Evolutionary conservation across 2,113 vertebrate genomes (phyloP), one percentile per base, ranked within the genome.

Genomic region (Physeter macrocephalus): DNA sequence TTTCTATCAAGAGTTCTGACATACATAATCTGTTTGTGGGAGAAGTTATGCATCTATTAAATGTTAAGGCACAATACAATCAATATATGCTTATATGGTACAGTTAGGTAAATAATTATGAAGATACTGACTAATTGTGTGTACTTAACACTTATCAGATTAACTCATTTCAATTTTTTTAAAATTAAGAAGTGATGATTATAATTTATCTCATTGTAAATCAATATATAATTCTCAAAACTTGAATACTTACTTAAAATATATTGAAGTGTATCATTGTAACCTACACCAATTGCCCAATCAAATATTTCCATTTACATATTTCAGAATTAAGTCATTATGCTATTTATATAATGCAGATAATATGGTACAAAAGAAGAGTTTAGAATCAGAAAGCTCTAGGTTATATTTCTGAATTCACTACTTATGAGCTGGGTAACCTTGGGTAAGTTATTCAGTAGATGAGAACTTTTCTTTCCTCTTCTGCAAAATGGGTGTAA

Each of bases 161-260:
- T 69, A 89, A 61, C 27, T 92, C 34, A 61, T 39, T 96, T 23
- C 8, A 92, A 15, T 52, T 71, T 94, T 95, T 88, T 62, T 57
- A 4, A 62, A 90, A 90, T 88, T 95, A 83, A 81, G 52, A 90
- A 91, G 59, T 82, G 62, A 82, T 62, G 8, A 67, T 86, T 94
- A 59, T 84, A 84, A 93, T 96, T 94, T 43, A 87, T 52, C 31
- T 90, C 39, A 66, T 88, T 81, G 25, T 85, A 74, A 97, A n/a
- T 94, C 77, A 96, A 86, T 80, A 75, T 75, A 15, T 90, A 96
- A 94, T 91, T 84, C 23, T 93, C 31, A 71, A 18, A 75, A 71
- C 52, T 82, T 80, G n/a, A 96, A 88, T 80, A 86, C 14, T 85
- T 95, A 88, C n/a, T 95, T 57, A 88, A 87, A 64, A 62, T 84